Conservation (phyloP, 2,797 vertebrate species). For the Oreonectes daqikongensis region DNA sequence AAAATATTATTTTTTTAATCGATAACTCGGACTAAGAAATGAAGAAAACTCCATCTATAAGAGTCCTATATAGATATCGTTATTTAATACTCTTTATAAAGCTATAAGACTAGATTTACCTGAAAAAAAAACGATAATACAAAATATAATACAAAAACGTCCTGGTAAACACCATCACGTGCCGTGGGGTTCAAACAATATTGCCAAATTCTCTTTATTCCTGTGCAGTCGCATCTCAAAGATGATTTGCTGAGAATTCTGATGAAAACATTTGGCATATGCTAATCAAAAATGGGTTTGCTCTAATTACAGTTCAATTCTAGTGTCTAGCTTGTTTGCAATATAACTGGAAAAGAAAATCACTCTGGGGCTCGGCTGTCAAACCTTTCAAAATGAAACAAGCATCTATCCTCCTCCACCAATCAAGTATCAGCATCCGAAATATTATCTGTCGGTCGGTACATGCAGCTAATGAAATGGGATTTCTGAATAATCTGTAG, state of each 20-base stretch:
- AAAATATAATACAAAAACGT: background rate
- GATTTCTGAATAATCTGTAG: conserved; percentile 4
- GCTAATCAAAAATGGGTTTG: conserved; percentile 52
- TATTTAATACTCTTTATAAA: too few species aligned
- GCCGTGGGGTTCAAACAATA: conserved; percentile 36
- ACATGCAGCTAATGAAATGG: conserved; percentile 20
- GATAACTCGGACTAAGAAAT: too few species aligned
- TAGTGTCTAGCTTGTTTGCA: conserved; percentile 21
- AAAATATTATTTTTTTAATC: too few species aligned
- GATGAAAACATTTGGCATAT: conserved; percentile 38
- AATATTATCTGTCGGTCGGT: conserved; percentile 10
- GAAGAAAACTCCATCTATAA: too few species aligned
- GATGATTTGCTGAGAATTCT: conserved; percentile 50
- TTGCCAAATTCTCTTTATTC: conserved; percentile 49
- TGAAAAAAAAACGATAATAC: background rate
- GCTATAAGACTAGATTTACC: too few species aligned
- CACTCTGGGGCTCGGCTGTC: background rate
- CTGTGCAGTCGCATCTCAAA: too few species aligned
- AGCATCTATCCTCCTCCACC: background rate
- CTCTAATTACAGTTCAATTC: conserved; percentile 56
- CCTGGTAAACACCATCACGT: background rate
- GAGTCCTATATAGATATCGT: too few species aligned
- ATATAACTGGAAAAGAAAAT: conserved; percentile 10
- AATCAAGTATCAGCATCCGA: conserved; percentile 22
- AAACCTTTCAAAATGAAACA: conserved; percentile 1